phyloP scores from a whole-genome alignment of 1,140 invertebrate genomes.

The Popillia japonica region DNA sequence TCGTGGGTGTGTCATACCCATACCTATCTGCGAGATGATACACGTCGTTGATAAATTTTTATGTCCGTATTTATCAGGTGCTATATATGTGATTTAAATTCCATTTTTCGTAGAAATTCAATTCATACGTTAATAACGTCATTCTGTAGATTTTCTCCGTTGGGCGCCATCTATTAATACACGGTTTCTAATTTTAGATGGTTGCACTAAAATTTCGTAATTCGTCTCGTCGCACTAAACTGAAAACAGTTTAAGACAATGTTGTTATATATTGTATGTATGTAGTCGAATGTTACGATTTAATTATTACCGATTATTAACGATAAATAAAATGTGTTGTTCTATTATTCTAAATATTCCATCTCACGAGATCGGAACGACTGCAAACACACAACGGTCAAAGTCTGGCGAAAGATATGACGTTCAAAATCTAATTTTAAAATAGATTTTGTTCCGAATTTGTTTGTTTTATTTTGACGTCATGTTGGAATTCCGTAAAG shows the following conservation, averaged over 20 bases:
- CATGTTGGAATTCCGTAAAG: background rate
- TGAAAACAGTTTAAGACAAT: too few species aligned
- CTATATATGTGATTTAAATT: too few species aligned
- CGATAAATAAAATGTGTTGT: background rate
- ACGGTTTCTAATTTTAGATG: conserved; percentile 7
- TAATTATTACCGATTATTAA: too few species aligned
- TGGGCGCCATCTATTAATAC: conserved; percentile 26
- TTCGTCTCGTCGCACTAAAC: background rate
- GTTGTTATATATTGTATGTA: too few species aligned
- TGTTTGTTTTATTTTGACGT: conserved; percentile 9
- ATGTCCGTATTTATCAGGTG: too few species aligned
- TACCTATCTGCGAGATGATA: too few species aligned
- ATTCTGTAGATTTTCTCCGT: background rate
- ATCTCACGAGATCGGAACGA: background rate
- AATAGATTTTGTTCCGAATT: background rate
- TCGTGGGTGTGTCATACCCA: background rate
- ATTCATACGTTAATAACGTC: background rate
- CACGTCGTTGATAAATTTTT: too few species aligned
- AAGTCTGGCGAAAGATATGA: conserved; percentile 1
- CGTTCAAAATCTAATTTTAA: conserved; percentile 9
- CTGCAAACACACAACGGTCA: background rate
- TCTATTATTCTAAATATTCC: background rate
- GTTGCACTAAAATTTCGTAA: background rate
- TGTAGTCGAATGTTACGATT: too few species aligned
- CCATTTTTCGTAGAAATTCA: too few species aligned